Evolutionary conservation across 2,888 invertebrate species (phyloP).

Genomic region (Diaperis boleti): DNA sequence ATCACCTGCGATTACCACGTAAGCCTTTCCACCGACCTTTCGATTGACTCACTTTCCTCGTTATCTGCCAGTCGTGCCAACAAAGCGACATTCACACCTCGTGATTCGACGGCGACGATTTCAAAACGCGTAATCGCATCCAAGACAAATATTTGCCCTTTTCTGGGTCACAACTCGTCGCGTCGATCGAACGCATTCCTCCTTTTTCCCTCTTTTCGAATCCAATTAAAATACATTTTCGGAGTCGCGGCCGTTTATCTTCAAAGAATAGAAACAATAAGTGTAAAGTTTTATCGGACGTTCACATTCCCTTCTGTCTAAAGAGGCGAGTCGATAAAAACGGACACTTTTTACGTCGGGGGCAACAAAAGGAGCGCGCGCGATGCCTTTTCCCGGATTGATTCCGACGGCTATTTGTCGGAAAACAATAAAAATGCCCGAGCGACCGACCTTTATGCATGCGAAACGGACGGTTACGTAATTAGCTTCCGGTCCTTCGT

Average conservation of each 20-base stretch:
- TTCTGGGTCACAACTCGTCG: not conserved
- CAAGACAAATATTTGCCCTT: constrained; percentile 16
- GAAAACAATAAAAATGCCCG: constrained; percentile 32
- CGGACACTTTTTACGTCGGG: constrained; percentile 32
- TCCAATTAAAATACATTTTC: constrained; percentile 40
- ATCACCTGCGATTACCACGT: too few species aligned
- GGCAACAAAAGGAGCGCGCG: constrained; percentile 35
- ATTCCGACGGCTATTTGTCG: constrained; percentile 30
- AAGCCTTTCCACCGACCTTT: too few species aligned
- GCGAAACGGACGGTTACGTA: constrained; percentile 9
- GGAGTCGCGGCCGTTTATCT: constrained; percentile 35
- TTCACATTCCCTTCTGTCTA: constrained; percentile 39
- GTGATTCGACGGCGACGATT: constrained; percentile 19
- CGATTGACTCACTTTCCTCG: too few species aligned
- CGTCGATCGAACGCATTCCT: constrained; percentile 7
- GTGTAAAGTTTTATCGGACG: constrained; percentile 41
- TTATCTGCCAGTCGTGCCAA: constrained; percentile 17
- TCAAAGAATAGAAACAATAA: constrained; percentile 40
- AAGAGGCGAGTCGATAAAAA: constrained; percentile 36
- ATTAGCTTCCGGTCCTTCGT: constrained; percentile 12
- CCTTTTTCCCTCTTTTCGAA: constrained; percentile 26
- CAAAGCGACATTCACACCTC: constrained; percentile 4
- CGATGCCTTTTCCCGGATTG: constrained; percentile 31
- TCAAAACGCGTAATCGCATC: constrained; percentile 13
- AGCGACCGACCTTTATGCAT: constrained; percentile 8